A percentile compares a stretch with the other conserved stretches of the same genome.
phyloP scores from a whole-genome alignment of 1,140 invertebrate genomes.

The Penaeus vannamei region DNA sequence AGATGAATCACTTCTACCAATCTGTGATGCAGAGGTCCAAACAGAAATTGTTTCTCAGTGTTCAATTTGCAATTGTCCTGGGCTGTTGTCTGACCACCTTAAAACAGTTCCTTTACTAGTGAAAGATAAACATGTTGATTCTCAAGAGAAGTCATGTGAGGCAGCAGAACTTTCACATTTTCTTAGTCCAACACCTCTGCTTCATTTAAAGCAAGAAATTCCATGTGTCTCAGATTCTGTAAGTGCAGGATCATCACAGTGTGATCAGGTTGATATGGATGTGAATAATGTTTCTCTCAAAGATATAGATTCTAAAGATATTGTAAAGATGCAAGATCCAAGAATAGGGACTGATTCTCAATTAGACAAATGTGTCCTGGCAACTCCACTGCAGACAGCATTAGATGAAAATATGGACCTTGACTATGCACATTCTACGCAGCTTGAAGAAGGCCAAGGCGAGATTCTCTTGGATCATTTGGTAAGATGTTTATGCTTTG shows the following conservation, averaged over 20 bases:
- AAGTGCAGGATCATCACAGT: constrained; percentile 29
- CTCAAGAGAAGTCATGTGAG: constrained; percentile 47
- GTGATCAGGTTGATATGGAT: constrained; percentile 43
- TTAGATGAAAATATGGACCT: constrained; percentile 50
- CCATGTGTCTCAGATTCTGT: constrained; percentile 34
- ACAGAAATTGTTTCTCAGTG: constrained; percentile 31
- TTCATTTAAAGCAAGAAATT: constrained; percentile 57
- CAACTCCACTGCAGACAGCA: constrained; percentile 6
- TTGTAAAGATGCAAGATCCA: constrained; percentile 22
- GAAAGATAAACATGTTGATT: constrained; percentile 26
- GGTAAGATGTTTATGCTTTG: constrained; percentile 9
- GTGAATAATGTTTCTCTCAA: constrained; percentile 46
- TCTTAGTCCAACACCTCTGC: constrained; percentile 46
- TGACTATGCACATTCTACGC: constrained; percentile 42
- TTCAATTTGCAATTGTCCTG: constrained; percentile 41
- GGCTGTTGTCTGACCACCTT: constrained; percentile 5
- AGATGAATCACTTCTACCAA: constrained; percentile 37
- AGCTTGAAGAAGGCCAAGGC: constrained; percentile 37
- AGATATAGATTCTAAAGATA: constrained; percentile 28
- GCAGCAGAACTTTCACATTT: constrained; percentile 46
- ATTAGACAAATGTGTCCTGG: constrained; percentile 30
- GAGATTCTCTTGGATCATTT: constrained; percentile 50
- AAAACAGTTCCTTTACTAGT: constrained; percentile 11
- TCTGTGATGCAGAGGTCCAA: constrained; percentile 42
- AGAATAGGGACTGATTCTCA: neutral